A percentile compares a stretch with the other conserved stretches of the same genome.
Conservation (phyloP, 2,888 invertebrate genomes). For the Empis stercorea region DNA sequence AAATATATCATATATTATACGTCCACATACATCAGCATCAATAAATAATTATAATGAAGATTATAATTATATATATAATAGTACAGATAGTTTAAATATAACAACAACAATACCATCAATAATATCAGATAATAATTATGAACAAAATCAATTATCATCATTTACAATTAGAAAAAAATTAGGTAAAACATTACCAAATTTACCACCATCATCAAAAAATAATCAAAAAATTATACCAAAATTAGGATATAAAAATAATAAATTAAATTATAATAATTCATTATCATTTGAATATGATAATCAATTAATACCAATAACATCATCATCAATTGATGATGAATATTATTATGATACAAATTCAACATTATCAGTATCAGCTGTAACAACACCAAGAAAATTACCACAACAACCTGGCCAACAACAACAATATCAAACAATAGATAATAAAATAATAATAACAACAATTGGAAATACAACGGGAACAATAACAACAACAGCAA, state of each 20-base stretch:
- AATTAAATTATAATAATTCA: slow-evolving; percentile 1
- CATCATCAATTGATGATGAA: slow-evolving; percentile 2
- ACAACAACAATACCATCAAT: slow-evolving; percentile 12
- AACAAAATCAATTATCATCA: slow-evolving; percentile 11
- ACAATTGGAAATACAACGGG: slow-evolving; percentile 6
- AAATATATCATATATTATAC: background rate
- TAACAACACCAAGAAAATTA: slow-evolving; percentile 21
- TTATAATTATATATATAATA: slow-evolving; percentile 58
- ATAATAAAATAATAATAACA: slow-evolving; percentile 10
- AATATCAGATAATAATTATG: slow-evolving; percentile 17
- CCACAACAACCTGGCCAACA: slow-evolving; percentile 19
- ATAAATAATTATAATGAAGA: slow-evolving; percentile 46
- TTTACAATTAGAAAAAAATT: background rate
- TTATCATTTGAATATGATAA: background rate
- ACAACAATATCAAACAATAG: slow-evolving; percentile 7
- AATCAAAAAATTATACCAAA: slow-evolving; percentile 25
- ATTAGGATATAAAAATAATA: slow-evolving; percentile 5
- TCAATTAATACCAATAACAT: slow-evolving; percentile 1
- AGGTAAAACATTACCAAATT: slow-evolving; percentile 1
- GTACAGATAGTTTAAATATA: slow-evolving; percentile 44
- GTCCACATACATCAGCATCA: background rate
- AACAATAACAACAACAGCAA: slow-evolving; percentile 11
- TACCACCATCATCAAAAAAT: slow-evolving; percentile 22
- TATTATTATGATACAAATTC: slow-evolving; percentile 2
- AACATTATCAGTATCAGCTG: slow-evolving; percentile 3